These are phyloP conservation scores for Heterohyrax brucei DNA, from an alignment of 2,797 vertebrate genomes.

Conservation along the genomic window DNA sequence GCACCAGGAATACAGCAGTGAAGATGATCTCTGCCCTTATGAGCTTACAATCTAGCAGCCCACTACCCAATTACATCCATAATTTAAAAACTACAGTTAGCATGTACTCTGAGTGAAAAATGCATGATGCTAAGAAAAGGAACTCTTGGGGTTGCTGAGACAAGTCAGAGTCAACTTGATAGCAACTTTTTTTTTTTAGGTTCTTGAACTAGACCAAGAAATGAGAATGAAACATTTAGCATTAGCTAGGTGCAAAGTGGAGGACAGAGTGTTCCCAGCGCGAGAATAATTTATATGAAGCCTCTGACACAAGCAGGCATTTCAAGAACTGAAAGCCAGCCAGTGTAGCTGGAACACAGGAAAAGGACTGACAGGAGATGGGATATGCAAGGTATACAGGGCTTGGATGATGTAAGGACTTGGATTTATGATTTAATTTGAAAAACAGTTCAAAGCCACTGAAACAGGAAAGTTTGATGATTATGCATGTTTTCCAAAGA, in stretches of 20 bases:
- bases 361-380: background rate
- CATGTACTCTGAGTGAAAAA: slow-evolving; percentile 35
- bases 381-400: background rate
- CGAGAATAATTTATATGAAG: background rate
- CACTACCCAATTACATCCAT: background rate
- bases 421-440: slow-evolving; percentile 56
- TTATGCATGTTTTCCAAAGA: slow-evolving; percentile 29
- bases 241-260: background rate
- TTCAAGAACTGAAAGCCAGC: background rate
- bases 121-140: background rate
- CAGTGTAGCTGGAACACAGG: background rate
- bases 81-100: slow-evolving; percentile 10
- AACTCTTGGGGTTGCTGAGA: background rate
- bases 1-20: background rate
- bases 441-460: slow-evolving; percentile 31
- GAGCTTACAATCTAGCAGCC: slow-evolving; percentile 67
- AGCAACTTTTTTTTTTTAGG: background rate
- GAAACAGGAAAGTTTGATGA: slow-evolving; percentile 2
- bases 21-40: slow-evolving; percentile 27
- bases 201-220: background rate
- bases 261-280: background rate
- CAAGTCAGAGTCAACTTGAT: background rate
- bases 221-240: slow-evolving; percentile 19
- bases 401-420: background rate
- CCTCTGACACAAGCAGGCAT: background rate